phyloP scores from a whole-genome alignment of 1,140 invertebrate genomes.

The Andricus grossulariae region DNA sequence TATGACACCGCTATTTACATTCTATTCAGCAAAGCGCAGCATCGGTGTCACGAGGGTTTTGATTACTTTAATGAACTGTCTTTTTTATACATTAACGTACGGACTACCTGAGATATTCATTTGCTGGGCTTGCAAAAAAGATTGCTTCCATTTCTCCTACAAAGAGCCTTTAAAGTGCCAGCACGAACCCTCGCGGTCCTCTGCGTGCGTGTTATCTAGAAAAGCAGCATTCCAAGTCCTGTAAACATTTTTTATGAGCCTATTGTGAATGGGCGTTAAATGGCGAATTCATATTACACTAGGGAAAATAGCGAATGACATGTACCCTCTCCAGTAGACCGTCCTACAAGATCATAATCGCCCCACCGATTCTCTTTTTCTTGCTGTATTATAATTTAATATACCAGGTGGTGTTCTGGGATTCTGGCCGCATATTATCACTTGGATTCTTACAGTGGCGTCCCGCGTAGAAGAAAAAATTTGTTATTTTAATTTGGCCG shows the following conservation, averaged over 20 bases:
- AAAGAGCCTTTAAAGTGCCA: constrained; percentile 25
- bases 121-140: neutral
- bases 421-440: neutral
- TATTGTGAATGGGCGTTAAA: constrained; percentile 39
- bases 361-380: constrained; percentile 22
- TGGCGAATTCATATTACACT: constrained; percentile 37
- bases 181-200: constrained; percentile 26
- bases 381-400: constrained; percentile 23
- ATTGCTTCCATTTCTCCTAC: constrained; percentile 26
- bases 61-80: constrained; percentile 5
- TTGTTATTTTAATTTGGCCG: constrained; percentile 15
- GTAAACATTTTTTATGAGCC: constrained; percentile 41
- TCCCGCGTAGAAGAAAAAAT: neutral
- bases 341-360: constrained; percentile 34
- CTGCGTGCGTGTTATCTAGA: constrained; percentile 43
- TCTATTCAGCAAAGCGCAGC: neutral
- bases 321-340: constrained; percentile 30
- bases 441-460: neutral
- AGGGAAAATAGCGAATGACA: constrained; percentile 36
- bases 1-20: neutral
- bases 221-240: constrained; percentile 38
- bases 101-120: neutral
- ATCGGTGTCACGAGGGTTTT: neutral
- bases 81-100: neutral
- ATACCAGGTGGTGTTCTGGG: constrained; percentile 13